A percentile compares a stretch with the other conserved stretches of the same genome.
Conservation (phyloP, 2,888 invertebrate genomes). For the Kryphioiulus occultus region DNA sequence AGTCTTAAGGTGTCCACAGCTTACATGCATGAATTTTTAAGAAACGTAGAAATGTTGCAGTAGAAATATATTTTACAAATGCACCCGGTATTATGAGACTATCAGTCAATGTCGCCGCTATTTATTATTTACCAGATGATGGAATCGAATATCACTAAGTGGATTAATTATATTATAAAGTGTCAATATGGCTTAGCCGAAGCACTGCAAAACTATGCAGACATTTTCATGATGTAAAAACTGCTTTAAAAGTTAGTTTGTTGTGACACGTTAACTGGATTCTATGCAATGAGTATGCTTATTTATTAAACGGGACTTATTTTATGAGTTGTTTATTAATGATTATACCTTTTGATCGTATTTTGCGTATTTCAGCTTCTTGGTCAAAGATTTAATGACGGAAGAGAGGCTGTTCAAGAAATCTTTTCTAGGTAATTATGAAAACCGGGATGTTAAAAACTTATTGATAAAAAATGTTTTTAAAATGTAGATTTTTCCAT, state of each 20-base stretch:
- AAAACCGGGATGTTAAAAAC: too few relatives aligned
- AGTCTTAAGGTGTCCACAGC: neutral
- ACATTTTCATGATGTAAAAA: neutral
- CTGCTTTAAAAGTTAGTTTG: neutral
- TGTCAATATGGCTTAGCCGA: neutral
- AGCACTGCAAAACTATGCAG: neutral
- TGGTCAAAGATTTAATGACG: too few relatives aligned
- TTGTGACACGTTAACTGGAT: neutral
- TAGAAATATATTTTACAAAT: neutral
- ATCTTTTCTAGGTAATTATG: too few relatives aligned
- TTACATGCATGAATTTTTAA: neutral
- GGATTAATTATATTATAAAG: neutral
- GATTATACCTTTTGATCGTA: neutral
- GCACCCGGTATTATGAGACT: neutral
- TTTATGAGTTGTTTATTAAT: neutral
- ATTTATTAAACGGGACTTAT: conserved; percentile 15
- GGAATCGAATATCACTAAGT: neutral
- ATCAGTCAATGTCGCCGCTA: neutral
- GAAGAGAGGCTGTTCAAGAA: too few relatives aligned
- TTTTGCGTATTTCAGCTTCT: neutral
- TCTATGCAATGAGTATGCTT: conserved; percentile 7
- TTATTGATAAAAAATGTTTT: too few relatives aligned
- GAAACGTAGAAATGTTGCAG: neutral
- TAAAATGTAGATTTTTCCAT: too few relatives aligned
- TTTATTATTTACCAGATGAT: neutral